Evolutionary conservation across 2,113 vertebrate genomes (phyloP).

Genomic region (Athene cunicularia): DNA sequence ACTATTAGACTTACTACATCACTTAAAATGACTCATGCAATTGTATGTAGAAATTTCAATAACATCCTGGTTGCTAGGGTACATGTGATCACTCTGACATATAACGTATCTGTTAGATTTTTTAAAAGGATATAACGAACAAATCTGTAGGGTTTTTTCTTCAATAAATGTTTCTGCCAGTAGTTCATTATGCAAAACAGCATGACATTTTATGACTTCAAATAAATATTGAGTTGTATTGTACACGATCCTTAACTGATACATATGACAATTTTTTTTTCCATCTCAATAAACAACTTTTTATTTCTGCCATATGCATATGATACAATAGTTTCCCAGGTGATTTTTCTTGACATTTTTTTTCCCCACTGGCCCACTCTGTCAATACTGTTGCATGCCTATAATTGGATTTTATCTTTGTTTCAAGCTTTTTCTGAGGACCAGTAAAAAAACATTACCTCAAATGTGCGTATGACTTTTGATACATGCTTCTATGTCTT

Average conservation of each 20-base stretch:
- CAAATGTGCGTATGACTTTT: not conserved
- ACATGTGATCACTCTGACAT: constrained; percentile 43
- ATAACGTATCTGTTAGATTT: constrained; percentile 25
- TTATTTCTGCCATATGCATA: not conserved
- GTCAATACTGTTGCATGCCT: not conserved
- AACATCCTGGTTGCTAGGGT: constrained; percentile 68
- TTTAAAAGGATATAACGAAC: not conserved
- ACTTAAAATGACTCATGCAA: constrained; percentile 7
- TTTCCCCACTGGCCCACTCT: not conserved
- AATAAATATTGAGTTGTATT: constrained; percentile 17
- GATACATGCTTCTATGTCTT: not conserved
- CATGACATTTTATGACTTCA: constrained; percentile 41
- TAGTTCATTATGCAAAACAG: constrained; percentile 18
- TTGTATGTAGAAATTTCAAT: constrained; percentile 38
- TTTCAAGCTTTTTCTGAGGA: constrained; percentile 41
- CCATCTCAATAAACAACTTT: constrained; percentile 22
- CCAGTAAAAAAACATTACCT: not conserved
- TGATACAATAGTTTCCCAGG: constrained; percentile 52
- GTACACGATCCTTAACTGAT: not conserved
- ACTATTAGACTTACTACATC: not conserved
- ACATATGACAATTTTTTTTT: not conserved
- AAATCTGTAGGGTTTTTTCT: constrained; percentile 7
- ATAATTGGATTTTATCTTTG: not conserved
- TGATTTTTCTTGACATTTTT: constrained; percentile 62
- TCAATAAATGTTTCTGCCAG: not conserved